A percentile compares a stretch with the other conserved stretches of the same genome.
phyloP scores from a whole-genome alignment of 2,797 vertebrate genomes.

The Stomatorhinus walkeri region DNA sequence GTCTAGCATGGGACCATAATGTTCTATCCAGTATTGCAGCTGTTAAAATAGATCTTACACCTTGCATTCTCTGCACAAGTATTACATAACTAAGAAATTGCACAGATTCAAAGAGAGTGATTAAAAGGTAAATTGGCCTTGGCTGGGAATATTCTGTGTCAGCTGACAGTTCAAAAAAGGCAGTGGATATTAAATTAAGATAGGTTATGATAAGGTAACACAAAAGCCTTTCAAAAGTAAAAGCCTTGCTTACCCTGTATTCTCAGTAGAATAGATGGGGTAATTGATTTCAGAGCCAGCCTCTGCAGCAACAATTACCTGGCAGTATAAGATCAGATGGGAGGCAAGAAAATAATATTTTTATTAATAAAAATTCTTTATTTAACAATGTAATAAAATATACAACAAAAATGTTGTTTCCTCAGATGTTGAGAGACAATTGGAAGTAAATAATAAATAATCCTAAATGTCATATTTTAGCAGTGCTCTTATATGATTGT shows the following conservation, averaged over 20 bases:
- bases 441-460: neutral
- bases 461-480: neutral
- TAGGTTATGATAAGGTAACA: neutral
- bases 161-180: neutral
- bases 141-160: neutral
- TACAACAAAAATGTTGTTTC: neutral
- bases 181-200: neutral
- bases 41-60: neutral
- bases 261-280: neutral
- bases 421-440: neutral
- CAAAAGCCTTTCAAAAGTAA: neutral
- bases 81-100: neutral
- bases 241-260: neutral
- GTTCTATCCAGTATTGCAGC: neutral
- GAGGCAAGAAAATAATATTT: neutral
- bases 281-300: neutral
- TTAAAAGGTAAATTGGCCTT: neutral
- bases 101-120: neutral
- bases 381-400: neutral
- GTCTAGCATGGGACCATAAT: neutral
- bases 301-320: neutral
- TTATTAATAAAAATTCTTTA: neutral
- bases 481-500: neutral
- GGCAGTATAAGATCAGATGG: neutral
- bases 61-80: neutral